Base-by-base conservation (phyloP, 2,888 invertebrate species). In the Pristionchus mayeri region DNA sequence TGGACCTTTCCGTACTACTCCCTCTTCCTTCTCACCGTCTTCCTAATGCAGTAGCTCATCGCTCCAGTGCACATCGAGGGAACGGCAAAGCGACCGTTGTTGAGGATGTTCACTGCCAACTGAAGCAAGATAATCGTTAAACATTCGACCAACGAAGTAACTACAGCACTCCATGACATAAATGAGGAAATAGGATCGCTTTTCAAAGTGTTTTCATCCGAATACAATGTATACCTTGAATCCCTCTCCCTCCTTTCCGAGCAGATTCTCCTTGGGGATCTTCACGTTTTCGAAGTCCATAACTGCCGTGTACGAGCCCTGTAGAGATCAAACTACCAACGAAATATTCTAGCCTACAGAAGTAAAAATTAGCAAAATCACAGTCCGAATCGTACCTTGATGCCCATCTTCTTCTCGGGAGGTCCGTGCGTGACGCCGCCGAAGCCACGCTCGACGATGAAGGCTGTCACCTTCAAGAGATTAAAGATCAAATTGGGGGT, bases 391-490 rank as follows among this genome's bases (percentile, higher is more conserved):
- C 6, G 9, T 27, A 78, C 94, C 88, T 97, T 97, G 93, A 99
- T 99, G 87, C 99, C 99, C 98, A 99, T 98, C 94, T 99, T 99
- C 94, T 97, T 96, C 94, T 99, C 98, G 71, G 98, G 97, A 60
- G 97, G 95, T 60, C 98, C 98, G 93, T 94, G 93, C 3, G 96
- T 95, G 34, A 99, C 96, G 84, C 98, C 98, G 84, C 97, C 97
- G 94, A 98, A 98, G 0, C 95, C 94, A 86, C 98, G 95, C 94
- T 98, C 98, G 86, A 99, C 98, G 92, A 99, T 96, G 93, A 99
- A 98, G 2, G 97, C 98, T 0, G 97, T 96, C 44, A 98, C 96
- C 52, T 80, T 13, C 16, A 57, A 44, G 40, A 3, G 40, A 44
- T n/a, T n/a, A n/a, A n/a, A n/a, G n/a, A n/a, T 9, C 93, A 95